Conservation (phyloP, 1,140 invertebrate genomes). For the Drosophila nebulosa region DNA sequence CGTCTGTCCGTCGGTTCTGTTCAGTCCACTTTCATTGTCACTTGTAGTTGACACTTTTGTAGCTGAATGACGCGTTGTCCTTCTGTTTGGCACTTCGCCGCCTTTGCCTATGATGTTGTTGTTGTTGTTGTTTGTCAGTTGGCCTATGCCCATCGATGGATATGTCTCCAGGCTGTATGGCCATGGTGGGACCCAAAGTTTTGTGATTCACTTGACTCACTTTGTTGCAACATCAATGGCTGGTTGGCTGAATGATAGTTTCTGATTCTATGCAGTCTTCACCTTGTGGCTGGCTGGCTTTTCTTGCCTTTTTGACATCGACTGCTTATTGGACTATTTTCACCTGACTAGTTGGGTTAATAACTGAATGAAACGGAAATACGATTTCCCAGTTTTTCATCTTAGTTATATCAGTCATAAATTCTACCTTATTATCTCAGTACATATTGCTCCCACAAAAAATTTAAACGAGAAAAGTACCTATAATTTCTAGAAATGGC, state of each 20-base stretch:
- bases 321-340: background rate
- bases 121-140: constrained; percentile 30
- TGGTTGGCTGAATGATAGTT: background rate
- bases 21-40: constrained; percentile 11
- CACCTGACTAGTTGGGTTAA: background rate
- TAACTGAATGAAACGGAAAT: background rate
- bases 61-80: constrained; percentile 48
- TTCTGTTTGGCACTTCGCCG: constrained; percentile 63
- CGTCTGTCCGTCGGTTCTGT: background rate
- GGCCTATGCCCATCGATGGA: constrained; percentile 45
- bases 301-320: background rate
- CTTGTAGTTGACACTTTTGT: constrained; percentile 72
- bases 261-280: constrained; percentile 2
- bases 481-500: background rate
- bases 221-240: constrained; percentile 55
- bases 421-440: background rate
- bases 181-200: constrained; percentile 13
- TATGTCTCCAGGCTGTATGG: background rate
- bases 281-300: background rate
- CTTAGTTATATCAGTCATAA: background rate
- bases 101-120: constrained; percentile 24
- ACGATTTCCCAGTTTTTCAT: background rate
- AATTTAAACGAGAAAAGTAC: background rate
- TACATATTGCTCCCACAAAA: background rate
- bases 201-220: constrained; percentile 40